Evolutionary conservation across 2,888 invertebrate genomes (phyloP).

Genomic region (Agonum fuliginosum): DNA sequence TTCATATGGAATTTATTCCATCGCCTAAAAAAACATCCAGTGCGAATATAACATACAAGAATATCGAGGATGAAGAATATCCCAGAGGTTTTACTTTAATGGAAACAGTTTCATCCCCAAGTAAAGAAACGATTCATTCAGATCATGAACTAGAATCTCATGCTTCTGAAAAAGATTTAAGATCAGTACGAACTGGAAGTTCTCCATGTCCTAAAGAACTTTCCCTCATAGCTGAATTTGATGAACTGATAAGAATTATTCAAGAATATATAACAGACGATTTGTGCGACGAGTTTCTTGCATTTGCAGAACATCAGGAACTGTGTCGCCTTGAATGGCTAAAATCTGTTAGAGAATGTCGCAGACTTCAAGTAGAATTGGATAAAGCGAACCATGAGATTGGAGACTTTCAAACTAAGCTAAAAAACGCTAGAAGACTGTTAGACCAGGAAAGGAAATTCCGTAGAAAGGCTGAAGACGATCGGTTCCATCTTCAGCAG

Average conservation of each 20-base stretch:
- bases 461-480: conserved; percentile 81
- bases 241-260: conserved; percentile 82
- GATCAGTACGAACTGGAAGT: background rate
- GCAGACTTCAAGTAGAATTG: conserved; percentile 81
- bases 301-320: conserved; percentile 84
- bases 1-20: conserved; percentile 16
- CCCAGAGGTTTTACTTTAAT: conserved; percentile 10
- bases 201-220: conserved; percentile 54
- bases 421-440: conserved; percentile 86
- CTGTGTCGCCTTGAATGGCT: conserved; percentile 82
- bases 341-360: conserved; percentile 82
- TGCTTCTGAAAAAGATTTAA: no score
- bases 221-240: conserved; percentile 82
- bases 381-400: conserved; percentile 83
- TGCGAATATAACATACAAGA: background rate
- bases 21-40: conserved; percentile 32
- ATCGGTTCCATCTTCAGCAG: conserved; percentile 68
- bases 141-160: background rate
- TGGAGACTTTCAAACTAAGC: conserved; percentile 85
- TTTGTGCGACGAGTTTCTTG: conserved; percentile 76
- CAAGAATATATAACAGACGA: conserved; percentile 80
- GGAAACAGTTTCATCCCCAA: background rate
- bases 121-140: background rate
- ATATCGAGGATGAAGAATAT: conserved; percentile 51
- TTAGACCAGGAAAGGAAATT: conserved; percentile 87